These are phyloP conservation scores for Exocentrus adspersus DNA, from an alignment of 2,888 invertebrate genomes.

Conservation along the genomic window DNA sequence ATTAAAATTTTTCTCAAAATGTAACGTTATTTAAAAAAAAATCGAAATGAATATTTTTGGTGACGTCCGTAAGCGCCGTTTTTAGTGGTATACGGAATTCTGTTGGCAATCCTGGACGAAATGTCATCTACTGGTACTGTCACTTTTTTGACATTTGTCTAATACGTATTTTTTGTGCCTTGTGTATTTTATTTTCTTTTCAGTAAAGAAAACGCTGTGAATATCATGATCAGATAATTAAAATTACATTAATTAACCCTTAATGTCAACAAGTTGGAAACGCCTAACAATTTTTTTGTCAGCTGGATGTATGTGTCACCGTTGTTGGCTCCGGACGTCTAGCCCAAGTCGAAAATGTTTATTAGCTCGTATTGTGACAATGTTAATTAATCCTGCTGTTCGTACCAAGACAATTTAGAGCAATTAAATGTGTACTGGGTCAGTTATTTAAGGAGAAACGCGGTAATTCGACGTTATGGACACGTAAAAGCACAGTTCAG, in stretches of 20 bases:
- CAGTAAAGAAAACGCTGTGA: too few species aligned
- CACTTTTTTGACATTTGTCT: too few species aligned
- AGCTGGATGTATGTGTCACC: background rate
- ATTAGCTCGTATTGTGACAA: background rate
- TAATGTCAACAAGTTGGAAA: background rate
- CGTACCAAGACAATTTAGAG: background rate
- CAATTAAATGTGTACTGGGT: background rate
- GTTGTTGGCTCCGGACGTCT: background rate
- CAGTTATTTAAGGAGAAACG: background rate
- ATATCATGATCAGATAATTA: too few species aligned
- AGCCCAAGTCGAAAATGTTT: background rate
- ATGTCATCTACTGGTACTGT: too few species aligned
- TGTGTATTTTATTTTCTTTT: too few species aligned
- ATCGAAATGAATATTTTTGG: too few species aligned
- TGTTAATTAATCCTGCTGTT: background rate
- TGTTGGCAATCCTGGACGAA: too few species aligned
- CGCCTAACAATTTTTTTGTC: background rate
- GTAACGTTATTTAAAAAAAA: too few species aligned
- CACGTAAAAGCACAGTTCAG: background rate
- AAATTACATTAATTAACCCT: background rate
- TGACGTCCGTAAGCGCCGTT: too few species aligned
- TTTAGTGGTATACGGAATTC: too few species aligned
- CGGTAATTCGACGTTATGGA: background rate
- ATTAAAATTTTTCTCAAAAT: too few species aligned
- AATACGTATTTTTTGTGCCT: too few species aligned